Evolutionary conservation across 1,140 invertebrate genomes (phyloP).

Genomic region (Calliopsis andreniformis): DNA sequence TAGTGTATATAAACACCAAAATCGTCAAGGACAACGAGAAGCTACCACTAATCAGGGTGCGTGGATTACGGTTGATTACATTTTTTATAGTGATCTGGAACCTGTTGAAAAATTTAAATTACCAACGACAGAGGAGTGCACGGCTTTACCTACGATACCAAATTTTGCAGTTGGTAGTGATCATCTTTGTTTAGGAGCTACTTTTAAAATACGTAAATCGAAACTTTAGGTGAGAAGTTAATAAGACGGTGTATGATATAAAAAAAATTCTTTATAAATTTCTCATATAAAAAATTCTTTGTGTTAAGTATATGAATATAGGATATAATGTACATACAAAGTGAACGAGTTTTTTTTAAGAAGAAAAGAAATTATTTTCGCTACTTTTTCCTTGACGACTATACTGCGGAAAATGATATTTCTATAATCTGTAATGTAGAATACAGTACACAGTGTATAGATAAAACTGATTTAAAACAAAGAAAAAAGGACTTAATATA

Average conservation of each 20-base stretch:
- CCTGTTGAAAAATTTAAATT: constrained; percentile 85
- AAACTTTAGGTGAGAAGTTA: constrained; percentile 26
- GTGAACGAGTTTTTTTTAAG: constrained; percentile 5
- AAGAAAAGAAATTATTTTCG: background rate
- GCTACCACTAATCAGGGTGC: constrained; percentile 88
- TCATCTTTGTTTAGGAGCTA: constrained; percentile 87
- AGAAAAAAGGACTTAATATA: background rate
- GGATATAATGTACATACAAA: constrained; percentile 10
- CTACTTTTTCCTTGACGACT: background rate
- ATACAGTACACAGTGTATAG: no score
- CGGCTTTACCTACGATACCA: constrained; percentile 85
- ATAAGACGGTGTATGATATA: background rate
- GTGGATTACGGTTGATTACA: constrained; percentile 93
- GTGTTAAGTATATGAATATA: constrained; percentile 3
- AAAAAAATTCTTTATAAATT: background rate
- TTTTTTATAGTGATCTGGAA: constrained; percentile 86
- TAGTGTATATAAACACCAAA: constrained; percentile 82
- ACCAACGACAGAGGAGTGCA: constrained; percentile 84
- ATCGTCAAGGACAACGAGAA: constrained; percentile 77
- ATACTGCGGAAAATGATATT: no score
- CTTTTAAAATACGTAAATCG: constrained; percentile 80
- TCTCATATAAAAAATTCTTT: background rate
- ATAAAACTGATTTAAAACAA: background rate
- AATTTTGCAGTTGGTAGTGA: constrained; percentile 89
- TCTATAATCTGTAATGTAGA: no score